These are phyloP conservation scores for Alaudala cheleensis DNA, from an alignment of 2,113 vertebrate genomes.

Conservation along the genomic window DNA sequence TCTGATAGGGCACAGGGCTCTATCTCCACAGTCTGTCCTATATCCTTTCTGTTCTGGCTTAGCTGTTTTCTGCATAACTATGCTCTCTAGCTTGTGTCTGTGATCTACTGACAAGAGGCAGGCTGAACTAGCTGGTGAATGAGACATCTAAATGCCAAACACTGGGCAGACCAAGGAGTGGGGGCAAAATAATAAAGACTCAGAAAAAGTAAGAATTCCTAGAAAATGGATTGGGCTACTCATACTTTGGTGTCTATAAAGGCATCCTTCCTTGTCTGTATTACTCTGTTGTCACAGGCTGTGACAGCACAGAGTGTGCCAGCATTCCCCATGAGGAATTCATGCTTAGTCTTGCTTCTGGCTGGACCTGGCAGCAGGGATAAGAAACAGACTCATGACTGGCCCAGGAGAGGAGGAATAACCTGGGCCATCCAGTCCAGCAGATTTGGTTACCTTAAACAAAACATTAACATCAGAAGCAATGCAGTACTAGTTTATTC, in stretches of 20 bases:
- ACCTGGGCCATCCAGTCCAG: neutral
- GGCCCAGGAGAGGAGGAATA: neutral
- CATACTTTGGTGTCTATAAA: neutral
- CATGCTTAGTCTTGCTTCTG: neutral
- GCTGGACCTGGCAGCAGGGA: neutral
- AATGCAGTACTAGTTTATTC: neutral
- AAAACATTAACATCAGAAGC: neutral
- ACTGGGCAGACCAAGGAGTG: neutral
- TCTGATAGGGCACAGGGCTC: fast-evolving
- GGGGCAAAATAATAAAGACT: neutral
- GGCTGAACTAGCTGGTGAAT: neutral
- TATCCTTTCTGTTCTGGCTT: neutral
- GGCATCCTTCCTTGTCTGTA: neutral
- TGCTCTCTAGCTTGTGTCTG: neutral
- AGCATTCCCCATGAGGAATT: neutral
- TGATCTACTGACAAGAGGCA: neutral
- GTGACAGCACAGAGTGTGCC: neutral
- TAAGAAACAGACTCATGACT: neutral
- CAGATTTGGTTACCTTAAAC: neutral
- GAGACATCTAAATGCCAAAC: neutral
- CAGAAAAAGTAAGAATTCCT: neutral
- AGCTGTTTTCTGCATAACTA: neutral
- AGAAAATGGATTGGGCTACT: neutral
- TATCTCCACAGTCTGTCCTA: neutral
- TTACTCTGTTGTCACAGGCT: neutral